Evolutionary conservation across 2,113 vertebrate species (phyloP), one percentile per base, ranked within the genome.

Genomic region (Boleophthalmus pectinirostris): DNA sequence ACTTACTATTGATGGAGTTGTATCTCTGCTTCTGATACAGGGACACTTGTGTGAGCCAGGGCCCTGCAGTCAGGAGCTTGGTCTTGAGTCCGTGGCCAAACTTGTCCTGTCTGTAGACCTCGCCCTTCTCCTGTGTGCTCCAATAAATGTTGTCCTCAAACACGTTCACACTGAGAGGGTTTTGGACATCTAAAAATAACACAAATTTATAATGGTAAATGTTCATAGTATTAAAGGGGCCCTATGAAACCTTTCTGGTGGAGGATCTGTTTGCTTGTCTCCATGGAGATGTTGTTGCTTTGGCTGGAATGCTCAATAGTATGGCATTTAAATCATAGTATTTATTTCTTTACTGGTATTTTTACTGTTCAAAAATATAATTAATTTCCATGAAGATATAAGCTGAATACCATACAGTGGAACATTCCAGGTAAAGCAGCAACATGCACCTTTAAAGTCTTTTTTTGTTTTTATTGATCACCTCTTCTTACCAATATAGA

Each of bases 401-500:
- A 43, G 7, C 10, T 43, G 38, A 10, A 43, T 43, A 43, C 38
- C 38, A 43, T 10, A 43, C 38, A 10, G 38, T 43, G 38, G 38
- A 43, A 43, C 38, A 8, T 38, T 38, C 35, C 35, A 38, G 9
- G 5, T 10, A 43, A 43, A 43, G 38, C 38, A 43, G 10, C 6
- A 38, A 43, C 38, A 43, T 43, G 38, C 10, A 43, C 38, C 38
- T 43, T 43, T 43, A 43, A 43, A 43, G 38, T 43, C 3, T 14
- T 23, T 5, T 45, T 21, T 21, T 8, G 46, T 11, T 23, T 24
- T 6, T 21, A 47, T 11, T 3, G 0, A 43, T 24, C 13, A 12
- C 64, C 8, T n/a, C 13, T 25, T 16, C 72, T 92, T 83, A 98
- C 97, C 96, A 88, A 94, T 94, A 21, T 65, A 89, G 63, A 94